Percentiles rank a stretch among this genome's conserved stretches.
Evolutionary conservation across 64 coral and sea anemone species (phyloP).

Genomic region (Trachythela sp.): DNA sequence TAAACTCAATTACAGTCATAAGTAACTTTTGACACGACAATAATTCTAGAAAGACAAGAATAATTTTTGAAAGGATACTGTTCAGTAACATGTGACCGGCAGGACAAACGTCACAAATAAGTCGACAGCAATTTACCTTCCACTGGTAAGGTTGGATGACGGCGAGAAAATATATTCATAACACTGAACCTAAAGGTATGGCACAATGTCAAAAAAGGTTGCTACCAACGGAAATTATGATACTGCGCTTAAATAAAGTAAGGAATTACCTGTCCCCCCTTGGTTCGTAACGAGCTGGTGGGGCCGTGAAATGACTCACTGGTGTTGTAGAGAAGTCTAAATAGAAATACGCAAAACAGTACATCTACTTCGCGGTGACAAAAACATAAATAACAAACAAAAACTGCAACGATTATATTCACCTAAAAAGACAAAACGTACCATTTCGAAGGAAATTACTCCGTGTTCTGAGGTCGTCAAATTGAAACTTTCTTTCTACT

Average conservation of each 20-base stretch:
- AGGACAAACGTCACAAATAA: background rate
- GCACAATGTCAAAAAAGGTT: background rate
- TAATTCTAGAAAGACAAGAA: too few relatives aligned
- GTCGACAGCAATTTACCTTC: constrained; percentile 40
- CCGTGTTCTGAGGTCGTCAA: background rate
- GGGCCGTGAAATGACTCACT: background rate
- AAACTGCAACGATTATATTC: background rate
- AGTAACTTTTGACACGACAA: too few relatives aligned
- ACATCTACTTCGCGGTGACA: too few relatives aligned
- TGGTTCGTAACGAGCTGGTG: background rate
- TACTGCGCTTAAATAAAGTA: background rate
- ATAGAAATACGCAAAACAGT: background rate
- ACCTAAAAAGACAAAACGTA: background rate
- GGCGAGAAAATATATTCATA: constrained; percentile 92
- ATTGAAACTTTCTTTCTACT: background rate
- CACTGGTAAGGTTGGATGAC: constrained; percentile 42
- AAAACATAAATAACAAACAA: background rate
- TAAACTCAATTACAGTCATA: too few relatives aligned
- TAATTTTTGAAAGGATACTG: too few relatives aligned
- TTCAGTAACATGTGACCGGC: background rate
- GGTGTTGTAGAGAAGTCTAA: background rate
- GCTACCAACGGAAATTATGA: too few relatives aligned
- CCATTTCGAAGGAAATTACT: background rate
- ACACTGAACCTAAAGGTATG: constrained; percentile 66
- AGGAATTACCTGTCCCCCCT: background rate